Conservation (phyloP, 2,113 vertebrate genomes). For the Asarcornis scutulata region DNA sequence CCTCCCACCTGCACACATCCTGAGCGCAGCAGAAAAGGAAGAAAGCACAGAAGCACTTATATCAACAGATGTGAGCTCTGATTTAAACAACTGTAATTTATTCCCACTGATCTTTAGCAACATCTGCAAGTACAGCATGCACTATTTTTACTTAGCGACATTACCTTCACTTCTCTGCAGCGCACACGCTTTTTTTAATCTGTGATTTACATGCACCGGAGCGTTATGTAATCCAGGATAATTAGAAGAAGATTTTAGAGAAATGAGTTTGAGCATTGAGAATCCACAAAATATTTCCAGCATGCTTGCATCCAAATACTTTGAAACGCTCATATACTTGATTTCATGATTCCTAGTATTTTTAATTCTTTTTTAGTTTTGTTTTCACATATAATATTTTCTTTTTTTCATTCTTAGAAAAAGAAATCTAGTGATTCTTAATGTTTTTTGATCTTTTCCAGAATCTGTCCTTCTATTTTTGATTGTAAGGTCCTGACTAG, state of each 20-base stretch:
- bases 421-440: neutral
- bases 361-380: neutral
- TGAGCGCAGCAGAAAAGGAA: neutral
- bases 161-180: neutral
- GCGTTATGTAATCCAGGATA: neutral
- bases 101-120: neutral
- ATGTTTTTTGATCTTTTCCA: neutral
- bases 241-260: neutral
- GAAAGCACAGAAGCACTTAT: neutral
- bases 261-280: neutral
- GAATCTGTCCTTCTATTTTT: neutral
- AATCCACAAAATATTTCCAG: neutral
- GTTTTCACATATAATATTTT: neutral
- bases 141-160: neutral
- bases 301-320: neutral
- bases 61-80: neutral
- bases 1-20: neutral
- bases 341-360: neutral
- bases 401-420: neutral
- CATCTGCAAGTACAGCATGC: neutral
- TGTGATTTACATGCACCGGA: fast-evolving
- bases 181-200: neutral
- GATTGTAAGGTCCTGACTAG: neutral
- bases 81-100: neutral
- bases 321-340: neutral